A percentile compares a stretch with the other conserved stretches of the same genome.
phyloP scores from a whole-genome alignment of 23 tunicate genomes.

The Trididemnum miniatum region DNA sequence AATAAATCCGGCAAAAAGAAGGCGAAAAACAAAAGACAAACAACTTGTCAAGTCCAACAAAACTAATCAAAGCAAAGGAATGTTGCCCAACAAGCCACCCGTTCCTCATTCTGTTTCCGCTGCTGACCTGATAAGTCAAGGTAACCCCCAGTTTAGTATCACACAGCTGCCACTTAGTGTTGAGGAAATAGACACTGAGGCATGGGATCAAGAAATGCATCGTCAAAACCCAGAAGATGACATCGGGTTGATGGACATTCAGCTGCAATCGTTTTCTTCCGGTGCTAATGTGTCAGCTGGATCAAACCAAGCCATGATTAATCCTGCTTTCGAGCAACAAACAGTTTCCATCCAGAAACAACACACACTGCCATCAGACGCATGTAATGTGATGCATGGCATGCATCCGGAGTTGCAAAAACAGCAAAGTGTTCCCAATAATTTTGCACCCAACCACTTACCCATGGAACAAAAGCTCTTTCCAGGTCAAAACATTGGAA shows the following conservation, averaged over 20 bases:
- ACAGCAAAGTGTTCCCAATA: conserved; percentile 33
- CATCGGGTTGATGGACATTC: conserved; percentile 65
- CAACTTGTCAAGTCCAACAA: conserved; percentile 32
- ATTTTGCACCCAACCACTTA: conserved; percentile 11
- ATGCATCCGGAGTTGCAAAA: conserved; percentile 30
- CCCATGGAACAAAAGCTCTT: conserved; percentile 2
- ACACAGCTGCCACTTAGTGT: conserved; percentile 65
- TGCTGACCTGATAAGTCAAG: conserved; percentile 6
- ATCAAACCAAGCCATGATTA: background rate
- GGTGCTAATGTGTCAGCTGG: conserved; percentile 51
- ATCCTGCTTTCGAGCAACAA: conserved; percentile 33
- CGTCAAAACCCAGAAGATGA: conserved; percentile 67
- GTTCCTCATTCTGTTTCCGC: background rate
- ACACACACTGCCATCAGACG: background rate
- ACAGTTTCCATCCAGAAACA: background rate
- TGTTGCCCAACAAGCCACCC: background rate
- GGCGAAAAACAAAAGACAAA: conserved; percentile 71
- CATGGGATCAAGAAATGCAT: conserved; percentile 56
- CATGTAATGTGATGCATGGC: background rate
- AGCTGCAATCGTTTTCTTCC: conserved; percentile 59
- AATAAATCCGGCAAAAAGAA: conserved; percentile 36
- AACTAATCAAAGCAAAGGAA: background rate
- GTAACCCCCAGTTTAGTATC: conserved; percentile 22
- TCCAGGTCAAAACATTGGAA: background rate
- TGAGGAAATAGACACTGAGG: conserved; percentile 74